Evolutionary conservation across 2,888 invertebrate species (phyloP), one percentile per base, ranked within the genome.

Genomic region (Theristus sp.): DNA sequence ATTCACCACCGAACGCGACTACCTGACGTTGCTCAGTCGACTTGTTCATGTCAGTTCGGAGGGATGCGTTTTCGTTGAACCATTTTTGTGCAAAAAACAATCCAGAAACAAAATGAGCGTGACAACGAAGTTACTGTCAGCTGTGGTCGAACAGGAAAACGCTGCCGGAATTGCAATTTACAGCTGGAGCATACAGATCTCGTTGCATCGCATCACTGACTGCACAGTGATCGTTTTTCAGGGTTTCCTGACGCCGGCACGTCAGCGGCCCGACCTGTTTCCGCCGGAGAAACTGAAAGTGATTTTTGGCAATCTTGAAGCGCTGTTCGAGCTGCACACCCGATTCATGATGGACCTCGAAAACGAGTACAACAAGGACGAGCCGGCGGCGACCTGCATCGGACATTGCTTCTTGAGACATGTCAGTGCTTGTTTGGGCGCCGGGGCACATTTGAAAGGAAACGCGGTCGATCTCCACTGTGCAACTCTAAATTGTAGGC

Each of bases 231-330:
- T n/a, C n/a, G n/a, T 31, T 31, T 66, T 77, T 27, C 80, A 84
- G 79, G 85, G 86, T 31, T 88, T 86, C 75, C 78, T 88, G 65
- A 81, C 83, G 55, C 86, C 86, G 70, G 85, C 86, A 70, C 80
- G 83, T 62, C 82, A 84, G 68, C 81, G 86, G 59, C 80, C 81
- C 57, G 87, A 87, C 71, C 84, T 89, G 81, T 89, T 89, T 75
- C 81, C 82, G 56, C 80, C 81, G 54, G 84, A 84, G 67, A 83
- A 84, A 71, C 82, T 87, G 63, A 78, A 80, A 63, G 81, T 83
- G 60, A 86, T 88, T 69, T 89, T 89, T 76, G 84, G 85, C 58
- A 88, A 88, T 75, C 80, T 89, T 65, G 84, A 85, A 70, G 82
- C 83, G 25, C 75, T 77, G 55, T 63, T 61, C 67, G 77, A 79